Base-by-base conservation (phyloP, 2,113 vertebrate species). In the Myrmecobius fasciatus region DNA sequence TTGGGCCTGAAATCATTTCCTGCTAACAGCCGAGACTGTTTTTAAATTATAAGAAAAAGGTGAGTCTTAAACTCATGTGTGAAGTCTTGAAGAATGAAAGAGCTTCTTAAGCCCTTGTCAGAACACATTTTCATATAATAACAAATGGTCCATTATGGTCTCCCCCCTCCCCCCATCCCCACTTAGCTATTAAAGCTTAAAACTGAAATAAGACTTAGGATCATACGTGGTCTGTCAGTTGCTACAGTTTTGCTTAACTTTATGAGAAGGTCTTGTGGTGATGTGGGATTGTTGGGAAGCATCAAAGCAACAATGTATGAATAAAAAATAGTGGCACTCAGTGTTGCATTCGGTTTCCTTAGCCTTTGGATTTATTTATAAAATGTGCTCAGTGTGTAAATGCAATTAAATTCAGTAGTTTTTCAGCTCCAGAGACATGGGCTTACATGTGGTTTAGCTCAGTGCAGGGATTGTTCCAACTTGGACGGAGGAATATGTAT, bases 341-440 rank as follows among this genome's bases (percentile, higher is more conserved):
- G 67, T 83, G n/a, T 83, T 43, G 67, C 67, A 22, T 83, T 22
- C 22, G 11, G 53, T 52, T 31, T 22, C 26, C 26, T 53, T 49
- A 52, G 67, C 53, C 92, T 47, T 93, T 94, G 89, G 52, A 46
- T 94, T 92, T 92, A 52, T 93, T 92, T 92, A 56, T 93, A 56
- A 90, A 89, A 28, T 8, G 52, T 47, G n/a, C 28, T 93, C 0
- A 1, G 0, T 92, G 53, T 83, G 93, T 91, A 91, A 96, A 48
- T 90, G 54, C 46, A 49, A 17, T 51, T 53, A 83, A 91, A 92
- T 26, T 46, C 25, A 20, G 67, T 75, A 60, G 52, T 31, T 60
- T 93, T 93, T 96, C 53, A 51, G 46, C 51, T 92, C 25, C 53
- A 54, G 75, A 91, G 75, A 53, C n/a, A 26, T n/a, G 25, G 89